Conservation (phyloP, 2,888 invertebrate species). For the Euplagia quadripunctaria region DNA sequence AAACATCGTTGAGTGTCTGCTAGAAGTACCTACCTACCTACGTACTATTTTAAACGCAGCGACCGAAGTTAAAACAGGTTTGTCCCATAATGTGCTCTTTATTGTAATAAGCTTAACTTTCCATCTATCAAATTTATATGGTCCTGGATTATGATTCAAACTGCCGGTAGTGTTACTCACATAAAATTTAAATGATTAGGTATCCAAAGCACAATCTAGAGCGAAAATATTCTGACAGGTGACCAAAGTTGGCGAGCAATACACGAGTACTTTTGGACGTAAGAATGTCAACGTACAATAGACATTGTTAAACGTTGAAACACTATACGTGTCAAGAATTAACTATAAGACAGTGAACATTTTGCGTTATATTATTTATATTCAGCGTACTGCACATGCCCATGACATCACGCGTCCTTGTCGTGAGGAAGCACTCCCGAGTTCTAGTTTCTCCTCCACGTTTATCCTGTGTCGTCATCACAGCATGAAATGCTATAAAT, state of each 20-base stretch:
- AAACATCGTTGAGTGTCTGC: neutral
- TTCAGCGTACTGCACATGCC: slow-evolving; percentile 68
- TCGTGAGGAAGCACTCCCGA: slow-evolving; percentile 74
- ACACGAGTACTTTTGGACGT: slow-evolving; percentile 44
- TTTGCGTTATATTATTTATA: slow-evolving; percentile 71
- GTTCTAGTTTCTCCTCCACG: slow-evolving; percentile 77
- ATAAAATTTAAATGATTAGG: neutral
- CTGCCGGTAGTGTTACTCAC: neutral
- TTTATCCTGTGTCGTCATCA: slow-evolving; percentile 82
- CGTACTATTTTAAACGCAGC: neutral
- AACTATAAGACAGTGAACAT: slow-evolving; percentile 58
- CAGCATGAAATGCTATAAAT: slow-evolving; percentile 71
- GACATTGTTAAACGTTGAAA: slow-evolving; percentile 68
- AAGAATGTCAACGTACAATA: slow-evolving; percentile 52
- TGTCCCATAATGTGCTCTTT: slow-evolving; percentile 17
- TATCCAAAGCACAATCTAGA: slow-evolving; percentile 11
- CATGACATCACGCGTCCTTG: slow-evolving; percentile 85
- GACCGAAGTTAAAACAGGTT: slow-evolving; percentile 4
- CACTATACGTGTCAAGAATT: slow-evolving; percentile 75
- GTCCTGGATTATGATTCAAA: neutral
- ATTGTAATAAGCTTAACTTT: slow-evolving; percentile 6
- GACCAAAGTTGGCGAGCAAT: slow-evolving; percentile 42
- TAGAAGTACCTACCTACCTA: neutral
- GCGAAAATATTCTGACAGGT: slow-evolving; percentile 28
- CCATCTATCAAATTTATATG: neutral